phyloP scores from a whole-genome alignment of 2,797 vertebrate genomes.

The Tympanoctomys barrerae region DNA sequence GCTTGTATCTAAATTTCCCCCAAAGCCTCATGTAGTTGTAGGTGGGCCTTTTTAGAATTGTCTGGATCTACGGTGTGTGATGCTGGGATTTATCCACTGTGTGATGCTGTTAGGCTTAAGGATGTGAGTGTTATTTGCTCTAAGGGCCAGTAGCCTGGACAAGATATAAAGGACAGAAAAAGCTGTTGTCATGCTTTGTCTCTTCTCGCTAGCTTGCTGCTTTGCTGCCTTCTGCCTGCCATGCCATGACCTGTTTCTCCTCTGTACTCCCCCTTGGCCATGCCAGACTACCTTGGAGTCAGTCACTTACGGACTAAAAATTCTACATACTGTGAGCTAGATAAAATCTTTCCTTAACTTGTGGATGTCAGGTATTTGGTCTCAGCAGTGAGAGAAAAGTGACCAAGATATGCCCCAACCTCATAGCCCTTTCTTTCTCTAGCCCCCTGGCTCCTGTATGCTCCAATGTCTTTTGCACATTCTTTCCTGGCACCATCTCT shows the following conservation, averaged over 20 bases:
- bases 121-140: not conserved
- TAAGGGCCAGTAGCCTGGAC: not conserved
- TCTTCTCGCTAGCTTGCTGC: not conserved
- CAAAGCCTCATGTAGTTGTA: not conserved
- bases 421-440: not conserved
- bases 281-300: not conserved
- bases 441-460: not conserved
- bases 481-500: not conserved
- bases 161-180: not conserved
- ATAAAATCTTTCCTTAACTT: not conserved
- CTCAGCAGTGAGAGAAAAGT: not conserved
- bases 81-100: not conserved
- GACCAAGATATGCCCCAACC: not conserved
- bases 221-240: not conserved
- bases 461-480: rapidly evolving
- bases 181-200: not conserved
- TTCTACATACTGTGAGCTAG: not conserved
- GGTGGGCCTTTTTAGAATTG: not conserved
- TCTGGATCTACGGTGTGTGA: not conserved
- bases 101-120: not conserved
- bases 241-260: not conserved
- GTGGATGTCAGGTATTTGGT: not conserved
- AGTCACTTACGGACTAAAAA: not conserved
- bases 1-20: not conserved
- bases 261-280: not conserved